Evolutionary conservation across 2,113 vertebrate species (phyloP).

Genomic region (Nyctibius bracteatus): DNA sequence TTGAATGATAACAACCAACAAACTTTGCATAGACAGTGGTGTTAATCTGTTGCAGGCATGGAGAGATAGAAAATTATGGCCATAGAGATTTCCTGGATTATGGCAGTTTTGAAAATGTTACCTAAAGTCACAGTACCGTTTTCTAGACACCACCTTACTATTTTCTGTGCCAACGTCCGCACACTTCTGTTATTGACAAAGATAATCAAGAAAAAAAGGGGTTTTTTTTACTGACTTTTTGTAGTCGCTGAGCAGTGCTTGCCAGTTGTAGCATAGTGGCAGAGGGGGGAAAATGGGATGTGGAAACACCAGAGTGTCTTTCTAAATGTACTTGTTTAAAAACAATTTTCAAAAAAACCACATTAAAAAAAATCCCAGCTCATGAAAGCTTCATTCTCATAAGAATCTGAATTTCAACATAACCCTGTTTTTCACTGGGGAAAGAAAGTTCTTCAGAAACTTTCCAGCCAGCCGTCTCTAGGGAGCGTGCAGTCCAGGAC

Average conservation of each 20-base stretch:
- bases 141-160: neutral
- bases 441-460: neutral
- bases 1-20: neutral
- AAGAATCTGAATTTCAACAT: neutral
- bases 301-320: neutral
- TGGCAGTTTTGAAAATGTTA: neutral
- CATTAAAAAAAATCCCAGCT: neutral
- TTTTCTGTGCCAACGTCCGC: neutral
- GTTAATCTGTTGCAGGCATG: neutral
- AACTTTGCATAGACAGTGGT: neutral
- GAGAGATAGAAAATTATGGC: neutral
- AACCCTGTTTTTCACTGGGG: neutral
- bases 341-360: neutral
- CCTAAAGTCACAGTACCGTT: neutral
- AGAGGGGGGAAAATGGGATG: neutral
- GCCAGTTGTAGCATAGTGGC: neutral
- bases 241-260: neutral
- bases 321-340: neutral
- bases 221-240: neutral
- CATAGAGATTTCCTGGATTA: neutral
- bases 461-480: neutral
- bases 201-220: neutral
- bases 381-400: neutral
- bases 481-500: neutral
- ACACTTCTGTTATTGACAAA: neutral